Conservation (phyloP, 2,113 vertebrate species). For the Paedocypris sp. region DNA sequence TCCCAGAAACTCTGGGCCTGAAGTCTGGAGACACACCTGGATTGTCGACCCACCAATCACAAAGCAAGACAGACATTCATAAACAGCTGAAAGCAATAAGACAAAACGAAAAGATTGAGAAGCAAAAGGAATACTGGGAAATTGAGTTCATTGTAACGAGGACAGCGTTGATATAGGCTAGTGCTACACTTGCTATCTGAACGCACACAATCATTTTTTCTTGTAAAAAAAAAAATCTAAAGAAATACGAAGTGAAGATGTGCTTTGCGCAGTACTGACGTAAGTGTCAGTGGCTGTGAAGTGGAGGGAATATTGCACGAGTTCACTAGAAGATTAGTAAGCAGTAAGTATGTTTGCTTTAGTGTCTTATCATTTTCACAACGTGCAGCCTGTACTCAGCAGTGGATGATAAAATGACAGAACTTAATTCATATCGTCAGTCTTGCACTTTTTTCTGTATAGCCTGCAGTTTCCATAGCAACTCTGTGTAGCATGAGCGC, state of each 20-base stretch:
- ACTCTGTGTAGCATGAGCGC: slow-evolving; percentile 60
- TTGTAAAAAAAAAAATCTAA: not conserved
- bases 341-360: slow-evolving; percentile 9
- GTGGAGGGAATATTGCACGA: not conserved
- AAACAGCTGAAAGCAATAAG: too few relatives aligned
- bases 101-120: too few relatives aligned
- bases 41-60: too few relatives aligned
- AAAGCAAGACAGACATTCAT: too few relatives aligned
- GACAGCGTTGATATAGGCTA: too few relatives aligned
- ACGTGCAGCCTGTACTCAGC: slow-evolving; percentile 18
- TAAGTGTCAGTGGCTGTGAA: not conserved
- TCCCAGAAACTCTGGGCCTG: too few relatives aligned
- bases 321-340: not conserved
- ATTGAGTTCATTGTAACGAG: too few relatives aligned
- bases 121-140: too few relatives aligned
- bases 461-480: slow-evolving; percentile 63
- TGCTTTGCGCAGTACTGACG: not conserved
- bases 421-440: slow-evolving; percentile 42
- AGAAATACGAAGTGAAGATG: not conserved
- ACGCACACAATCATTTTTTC: too few relatives aligned
- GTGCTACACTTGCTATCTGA: too few relatives aligned
- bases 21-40: too few relatives aligned
- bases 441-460: slow-evolving; percentile 41
- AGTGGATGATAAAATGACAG: slow-evolving; percentile 39
- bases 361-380: slow-evolving; percentile 24